A percentile compares a stretch with the other conserved stretches of the same genome.
Evolutionary conservation across 2,113 vertebrate genomes (phyloP).

Genomic region (Charadrius vociferus): DNA sequence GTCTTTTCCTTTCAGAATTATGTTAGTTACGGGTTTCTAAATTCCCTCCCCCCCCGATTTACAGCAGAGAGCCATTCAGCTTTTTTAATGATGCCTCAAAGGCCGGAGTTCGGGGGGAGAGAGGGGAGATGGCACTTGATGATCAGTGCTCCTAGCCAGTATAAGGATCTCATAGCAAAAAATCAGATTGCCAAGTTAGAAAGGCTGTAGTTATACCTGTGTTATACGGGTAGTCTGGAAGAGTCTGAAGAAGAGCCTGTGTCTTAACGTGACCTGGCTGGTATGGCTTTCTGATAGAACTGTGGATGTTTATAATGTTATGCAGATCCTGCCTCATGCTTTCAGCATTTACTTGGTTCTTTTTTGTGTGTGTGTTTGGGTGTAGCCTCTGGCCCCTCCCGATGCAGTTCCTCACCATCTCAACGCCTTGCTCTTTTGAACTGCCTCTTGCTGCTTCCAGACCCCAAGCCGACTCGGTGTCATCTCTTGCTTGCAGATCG

Average conservation of each 20-base stretch:
- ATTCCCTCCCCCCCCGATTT: neutral
- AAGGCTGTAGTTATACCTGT: neutral
- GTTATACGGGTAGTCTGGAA: neutral
- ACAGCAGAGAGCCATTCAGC: neutral
- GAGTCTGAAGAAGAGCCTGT: neutral
- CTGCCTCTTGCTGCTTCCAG: neutral
- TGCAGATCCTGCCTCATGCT: neutral
- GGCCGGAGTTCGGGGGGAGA: neutral
- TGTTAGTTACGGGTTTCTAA: neutral
- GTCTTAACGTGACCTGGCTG: neutral
- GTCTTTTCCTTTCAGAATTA: neutral
- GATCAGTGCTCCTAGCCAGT: neutral
- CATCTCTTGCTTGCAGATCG: neutral
- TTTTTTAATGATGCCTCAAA: neutral
- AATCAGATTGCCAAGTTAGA: no score
- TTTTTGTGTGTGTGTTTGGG: neutral
- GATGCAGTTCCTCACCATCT: neutral
- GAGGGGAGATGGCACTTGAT: neutral
- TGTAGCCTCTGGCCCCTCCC: neutral
- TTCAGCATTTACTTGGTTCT: neutral
- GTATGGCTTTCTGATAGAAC: neutral
- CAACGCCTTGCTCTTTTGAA: fast-evolving
- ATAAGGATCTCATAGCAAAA: neutral
- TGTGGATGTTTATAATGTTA: neutral
- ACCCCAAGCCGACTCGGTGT: neutral